Evolutionary conservation across 2,113 vertebrate genomes (phyloP), one percentile per base, ranked within the genome.

Genomic region (Pionites leucogaster): DNA sequence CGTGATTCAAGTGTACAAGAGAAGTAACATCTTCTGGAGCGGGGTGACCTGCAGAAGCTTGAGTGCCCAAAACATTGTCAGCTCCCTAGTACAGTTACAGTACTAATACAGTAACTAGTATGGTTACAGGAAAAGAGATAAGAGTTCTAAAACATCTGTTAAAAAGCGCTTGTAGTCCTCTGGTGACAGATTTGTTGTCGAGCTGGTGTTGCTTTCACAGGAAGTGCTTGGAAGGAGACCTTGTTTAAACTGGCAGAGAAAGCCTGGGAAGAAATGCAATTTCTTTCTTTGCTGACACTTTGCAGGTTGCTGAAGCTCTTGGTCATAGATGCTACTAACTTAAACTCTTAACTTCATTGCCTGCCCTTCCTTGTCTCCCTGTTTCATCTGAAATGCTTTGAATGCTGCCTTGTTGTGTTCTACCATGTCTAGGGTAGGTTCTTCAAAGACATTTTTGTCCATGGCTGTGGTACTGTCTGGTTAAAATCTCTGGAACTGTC

Each of bases 231-330:
- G 77, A 95, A 87, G 57, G 87, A 76, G 41, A 63, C 33, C 8
- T 81, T 84, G 44, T 90, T 93, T 96, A 74, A 80, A 63, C 71
- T 81, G 87, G 68, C 82, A 83, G 75, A 90, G 53, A 94, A 82
- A 82, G 69, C 31, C 22, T 57, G 50, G 80, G 64, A 72, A 90
- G 70, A 91, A 92, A 77, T 53, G 25, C 18, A 16, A 0, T 50
- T 85, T 80, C 81, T 92, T 86, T 35, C 37, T 77, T 52, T 76
- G 11, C 84, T 77, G 85, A 77, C 33, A 19, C 50, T 96, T 81
- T 60, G 27, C 71, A 94, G 53, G 37, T 82, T 92, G 82, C 28
- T 67, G 47, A 80, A 86, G 39, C 20, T 83, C 35, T 80, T 80
- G 62, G 31, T 84, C 15, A 18, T 41, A 65, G 29, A 24, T 74